A percentile compares a stretch with the other conserved stretches of the same genome.
These are phyloP conservation scores for Nematostella vectensis DNA, from an alignment of 92 coral and sea anemone genomes.

Conservation along the genomic window DNA sequence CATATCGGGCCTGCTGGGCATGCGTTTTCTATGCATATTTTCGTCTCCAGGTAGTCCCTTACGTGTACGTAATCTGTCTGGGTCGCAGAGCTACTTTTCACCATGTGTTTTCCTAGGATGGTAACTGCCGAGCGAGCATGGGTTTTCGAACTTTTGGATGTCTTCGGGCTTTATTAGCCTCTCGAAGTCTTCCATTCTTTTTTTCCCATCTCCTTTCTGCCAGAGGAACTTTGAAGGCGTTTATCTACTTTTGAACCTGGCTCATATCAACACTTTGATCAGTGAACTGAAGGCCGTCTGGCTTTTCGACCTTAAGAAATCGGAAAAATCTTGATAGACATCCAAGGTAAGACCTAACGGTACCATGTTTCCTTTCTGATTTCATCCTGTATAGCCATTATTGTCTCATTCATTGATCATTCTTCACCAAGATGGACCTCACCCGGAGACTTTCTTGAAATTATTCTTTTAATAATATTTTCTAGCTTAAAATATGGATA, in stretches of 20 bases:
- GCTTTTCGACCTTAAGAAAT: constrained; percentile 16
- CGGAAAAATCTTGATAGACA: constrained; percentile 17
- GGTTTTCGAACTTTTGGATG: constrained; percentile 11
- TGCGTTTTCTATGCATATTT: constrained; percentile 14
- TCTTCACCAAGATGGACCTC: constrained; percentile 9
- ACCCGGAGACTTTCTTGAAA: constrained; percentile 13
- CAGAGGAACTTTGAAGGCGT: constrained; percentile 14
- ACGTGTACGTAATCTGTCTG: constrained; percentile 11
- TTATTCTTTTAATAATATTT: no score
- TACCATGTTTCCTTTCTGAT: constrained; percentile 26
- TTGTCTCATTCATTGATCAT: constrained; percentile 21
- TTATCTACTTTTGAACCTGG: constrained; percentile 25
- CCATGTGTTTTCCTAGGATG: constrained; percentile 19
- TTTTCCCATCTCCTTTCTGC: constrained; percentile 33
- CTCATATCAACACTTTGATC: constrained; percentile 8
- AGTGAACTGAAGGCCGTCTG: constrained; percentile 5
- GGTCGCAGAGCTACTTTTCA: constrained; percentile 2
- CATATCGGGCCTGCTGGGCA: constrained; percentile 11
- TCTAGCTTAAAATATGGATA: no score
- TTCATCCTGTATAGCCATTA: constrained; percentile 30
- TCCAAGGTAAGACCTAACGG: constrained; percentile 37
- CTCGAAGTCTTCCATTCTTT: constrained; percentile 23
- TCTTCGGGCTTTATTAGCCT: constrained; percentile 22
- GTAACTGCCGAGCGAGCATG: constrained; percentile 18
- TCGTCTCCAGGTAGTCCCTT: constrained; percentile 16